Evolutionary conservation across 1,140 invertebrate species (phyloP).

Genomic region (Drosophila repletoides): DNA sequence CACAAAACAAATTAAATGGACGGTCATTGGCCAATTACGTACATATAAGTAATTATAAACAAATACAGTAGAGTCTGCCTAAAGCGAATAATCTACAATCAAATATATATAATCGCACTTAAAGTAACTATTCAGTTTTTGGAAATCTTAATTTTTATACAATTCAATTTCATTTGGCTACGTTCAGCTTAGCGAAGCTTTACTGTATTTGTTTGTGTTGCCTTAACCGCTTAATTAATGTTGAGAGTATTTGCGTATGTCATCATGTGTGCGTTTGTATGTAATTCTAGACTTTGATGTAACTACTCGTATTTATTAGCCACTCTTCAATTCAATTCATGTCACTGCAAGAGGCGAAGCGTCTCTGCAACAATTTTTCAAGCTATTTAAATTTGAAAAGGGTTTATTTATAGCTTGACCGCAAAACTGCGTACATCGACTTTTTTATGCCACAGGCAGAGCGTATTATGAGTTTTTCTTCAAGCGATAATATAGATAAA

Average conservation of each 20-base stretch:
- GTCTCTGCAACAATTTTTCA: not conserved
- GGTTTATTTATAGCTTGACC: constrained; percentile 19
- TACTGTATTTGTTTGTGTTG: not conserved
- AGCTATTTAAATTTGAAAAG: constrained; percentile 8
- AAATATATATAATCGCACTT: too few species aligned
- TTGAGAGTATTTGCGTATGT: not conserved
- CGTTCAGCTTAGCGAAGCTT: too few species aligned
- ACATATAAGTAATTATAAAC: not conserved
- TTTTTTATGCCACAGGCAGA: not conserved
- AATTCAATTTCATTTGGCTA: too few species aligned
- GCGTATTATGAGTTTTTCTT: not conserved
- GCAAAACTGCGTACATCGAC: constrained; percentile 4
- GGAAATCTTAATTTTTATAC: too few species aligned
- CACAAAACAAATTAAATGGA: constrained; percentile 24
- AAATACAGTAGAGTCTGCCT: too few species aligned
- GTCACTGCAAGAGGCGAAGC: constrained; percentile 1
- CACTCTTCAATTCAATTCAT: constrained; percentile 17
- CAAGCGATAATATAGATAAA: not conserved
- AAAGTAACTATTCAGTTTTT: too few species aligned
- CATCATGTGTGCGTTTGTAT: not conserved
- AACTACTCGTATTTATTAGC: constrained; percentile 25
- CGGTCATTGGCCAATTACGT: constrained; percentile 19
- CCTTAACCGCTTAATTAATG: constrained; percentile 29
- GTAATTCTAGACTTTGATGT: constrained; percentile 8
- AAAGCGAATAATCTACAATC: too few species aligned